Conservation (phyloP, 2,113 vertebrate genomes). For the Todiramphus saurophagus region DNA sequence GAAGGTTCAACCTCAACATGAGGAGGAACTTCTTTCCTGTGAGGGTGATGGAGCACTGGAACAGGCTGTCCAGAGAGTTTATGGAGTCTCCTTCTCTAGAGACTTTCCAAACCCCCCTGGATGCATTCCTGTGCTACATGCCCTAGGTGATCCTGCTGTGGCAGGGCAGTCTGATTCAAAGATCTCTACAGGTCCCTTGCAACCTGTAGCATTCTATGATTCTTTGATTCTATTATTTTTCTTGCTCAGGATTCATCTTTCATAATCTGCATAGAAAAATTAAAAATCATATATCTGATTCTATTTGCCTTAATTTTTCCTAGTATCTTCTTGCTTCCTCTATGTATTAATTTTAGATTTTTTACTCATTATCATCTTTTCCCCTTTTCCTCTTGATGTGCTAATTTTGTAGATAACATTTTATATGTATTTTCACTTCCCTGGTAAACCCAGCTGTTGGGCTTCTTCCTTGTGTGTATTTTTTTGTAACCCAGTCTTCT, state of each 20-base stretch:
- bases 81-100: too few relatives aligned
- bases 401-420: not conserved
- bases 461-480: not conserved
- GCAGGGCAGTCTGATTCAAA: too few relatives aligned
- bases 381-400: not conserved
- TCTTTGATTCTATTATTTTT: not conserved
- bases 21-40: too few relatives aligned
- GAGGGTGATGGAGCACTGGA: too few relatives aligned
- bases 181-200: too few relatives aligned
- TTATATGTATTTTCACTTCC: not conserved
- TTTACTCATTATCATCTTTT: not conserved
- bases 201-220: too few relatives aligned
- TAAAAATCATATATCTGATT: not conserved
- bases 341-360: not conserved
- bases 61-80: too few relatives aligned
- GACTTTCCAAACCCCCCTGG: too few relatives aligned
- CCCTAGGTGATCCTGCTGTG: too few relatives aligned
- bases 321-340: not conserved
- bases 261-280: not conserved
- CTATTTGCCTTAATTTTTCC: not conserved
- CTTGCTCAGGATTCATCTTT: not conserved
- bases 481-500: constrained; percentile 1
- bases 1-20: too few relatives aligned
- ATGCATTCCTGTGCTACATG: too few relatives aligned
- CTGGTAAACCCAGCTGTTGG: not conserved